Evolutionary conservation across 1,140 invertebrate genomes (phyloP).

Genomic region (Coenobita brevimanus): DNA sequence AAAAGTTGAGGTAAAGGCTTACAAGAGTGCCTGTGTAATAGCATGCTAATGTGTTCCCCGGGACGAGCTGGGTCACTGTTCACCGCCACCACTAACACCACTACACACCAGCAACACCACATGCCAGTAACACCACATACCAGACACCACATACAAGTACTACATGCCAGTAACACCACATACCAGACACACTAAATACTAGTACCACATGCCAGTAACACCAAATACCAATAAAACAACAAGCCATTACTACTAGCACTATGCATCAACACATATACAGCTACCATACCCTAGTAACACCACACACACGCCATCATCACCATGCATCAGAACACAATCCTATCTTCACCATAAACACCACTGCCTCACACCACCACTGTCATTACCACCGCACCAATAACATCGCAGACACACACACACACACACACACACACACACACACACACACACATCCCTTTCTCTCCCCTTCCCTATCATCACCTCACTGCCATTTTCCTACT

Average conservation of each 20-base stretch:
- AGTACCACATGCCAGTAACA: neutral
- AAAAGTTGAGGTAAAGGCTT: constrained; percentile 62
- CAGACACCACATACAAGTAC: neutral
- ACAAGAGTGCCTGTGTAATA: constrained; percentile 65
- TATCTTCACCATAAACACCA: no score
- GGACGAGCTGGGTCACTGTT: constrained; percentile 36
- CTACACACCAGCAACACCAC: neutral
- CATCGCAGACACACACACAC: neutral
- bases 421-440: constrained; percentile 4
- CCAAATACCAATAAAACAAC: no score
- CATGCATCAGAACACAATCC: no score
- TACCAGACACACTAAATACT: no score
- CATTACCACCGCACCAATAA: neutral
- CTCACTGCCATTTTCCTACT: no score
- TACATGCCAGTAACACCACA: no score
- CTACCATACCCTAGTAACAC: no score
- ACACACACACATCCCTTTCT: neutral
- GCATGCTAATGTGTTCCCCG: constrained; percentile 61
- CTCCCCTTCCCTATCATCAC: neutral
- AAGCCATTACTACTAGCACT: neutral
- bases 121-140: neutral
- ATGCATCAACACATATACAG: no score
- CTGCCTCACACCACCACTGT: neutral
- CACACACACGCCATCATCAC: no score
- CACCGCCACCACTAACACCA: neutral